Percentiles rank a stretch among this genome's conserved stretches.
Conservation (phyloP, 2,888 invertebrate species). For the Thalpophila matura region DNA sequence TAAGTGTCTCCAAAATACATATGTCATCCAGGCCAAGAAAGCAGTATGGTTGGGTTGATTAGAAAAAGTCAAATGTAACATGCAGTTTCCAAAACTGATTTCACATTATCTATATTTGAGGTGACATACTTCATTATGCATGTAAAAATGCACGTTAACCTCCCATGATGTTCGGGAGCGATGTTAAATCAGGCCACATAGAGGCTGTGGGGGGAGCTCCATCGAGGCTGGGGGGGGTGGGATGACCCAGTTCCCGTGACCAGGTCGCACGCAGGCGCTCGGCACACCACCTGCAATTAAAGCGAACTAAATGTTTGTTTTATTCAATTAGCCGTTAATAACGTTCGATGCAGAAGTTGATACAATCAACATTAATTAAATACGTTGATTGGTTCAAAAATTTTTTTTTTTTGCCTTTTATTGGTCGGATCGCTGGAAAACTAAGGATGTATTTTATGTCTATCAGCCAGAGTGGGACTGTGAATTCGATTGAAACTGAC, state of each 20-base stretch:
- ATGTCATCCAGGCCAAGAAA: no score
- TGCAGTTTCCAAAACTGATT: neutral
- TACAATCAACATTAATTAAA: slow-evolving; percentile 14
- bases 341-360: slow-evolving; percentile 18
- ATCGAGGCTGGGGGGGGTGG: slow-evolving; percentile 53
- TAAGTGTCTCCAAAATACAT: neutral
- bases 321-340: slow-evolving; percentile 41
- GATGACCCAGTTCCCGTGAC: slow-evolving; percentile 83
- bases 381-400: slow-evolving; percentile 27
- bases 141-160: slow-evolving; percentile 32
- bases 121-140: slow-evolving; percentile 1
- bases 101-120: no score
- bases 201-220: slow-evolving; percentile 47
- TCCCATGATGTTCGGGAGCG: slow-evolving; percentile 48
- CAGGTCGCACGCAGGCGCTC: slow-evolving; percentile 77
- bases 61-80: neutral
- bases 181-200: slow-evolving; percentile 59
- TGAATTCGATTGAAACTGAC: slow-evolving; percentile 1
- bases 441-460: slow-evolving; percentile 6
- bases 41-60: neutral
- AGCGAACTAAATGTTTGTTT: slow-evolving; percentile 57
- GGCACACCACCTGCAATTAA: slow-evolving; percentile 70
- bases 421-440: neutral
- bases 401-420: slow-evolving; percentile 11
- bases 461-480: neutral